Conservation (phyloP, 2,888 invertebrate species). For the Phortica okadai region DNA sequence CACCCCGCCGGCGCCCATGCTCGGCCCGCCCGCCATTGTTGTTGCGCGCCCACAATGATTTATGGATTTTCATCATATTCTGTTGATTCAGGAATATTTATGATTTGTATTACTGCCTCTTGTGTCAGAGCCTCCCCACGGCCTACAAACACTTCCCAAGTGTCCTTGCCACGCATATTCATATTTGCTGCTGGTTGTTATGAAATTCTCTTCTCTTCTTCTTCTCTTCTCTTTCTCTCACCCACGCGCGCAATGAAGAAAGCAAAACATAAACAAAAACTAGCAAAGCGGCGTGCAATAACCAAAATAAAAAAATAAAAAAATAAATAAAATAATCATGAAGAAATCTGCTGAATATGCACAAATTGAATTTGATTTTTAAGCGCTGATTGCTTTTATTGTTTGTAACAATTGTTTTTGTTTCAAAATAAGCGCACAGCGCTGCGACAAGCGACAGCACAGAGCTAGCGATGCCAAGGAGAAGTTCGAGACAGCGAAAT, state of each 20-base stretch:
- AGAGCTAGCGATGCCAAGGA: background rate
- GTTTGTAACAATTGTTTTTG: slow-evolving; percentile 42
- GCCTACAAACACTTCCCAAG: background rate
- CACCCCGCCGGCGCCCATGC: slow-evolving; percentile 2
- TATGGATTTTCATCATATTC: slow-evolving; percentile 74
- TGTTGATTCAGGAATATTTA: slow-evolving; percentile 74
- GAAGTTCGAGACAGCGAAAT: background rate
- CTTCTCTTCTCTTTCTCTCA: slow-evolving; percentile 11
- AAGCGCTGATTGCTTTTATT: slow-evolving; percentile 68
- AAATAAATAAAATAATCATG: slow-evolving; percentile 50
- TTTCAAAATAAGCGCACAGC: slow-evolving; percentile 5
- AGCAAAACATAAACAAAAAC: background rate
- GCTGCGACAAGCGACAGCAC: slow-evolving; percentile 36
- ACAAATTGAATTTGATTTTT: slow-evolving; percentile 69
- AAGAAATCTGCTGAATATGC: slow-evolving; percentile 60
- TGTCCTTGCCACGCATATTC: slow-evolving; percentile 45
- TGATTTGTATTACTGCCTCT: slow-evolving; percentile 54
- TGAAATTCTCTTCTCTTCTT: slow-evolving; percentile 52
- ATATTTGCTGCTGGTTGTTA: slow-evolving; percentile 49
- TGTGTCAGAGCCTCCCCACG: background rate
- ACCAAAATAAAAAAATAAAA: slow-evolving; percentile 38
- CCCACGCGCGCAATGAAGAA: slow-evolving; percentile 38
- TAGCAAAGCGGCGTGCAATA: slow-evolving; percentile 34
- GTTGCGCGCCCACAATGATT: slow-evolving; percentile 58
- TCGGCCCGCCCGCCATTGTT: background rate